phyloP scores from a whole-genome alignment of 2,797 vertebrate genomes.

The Caiman crocodilus region DNA sequence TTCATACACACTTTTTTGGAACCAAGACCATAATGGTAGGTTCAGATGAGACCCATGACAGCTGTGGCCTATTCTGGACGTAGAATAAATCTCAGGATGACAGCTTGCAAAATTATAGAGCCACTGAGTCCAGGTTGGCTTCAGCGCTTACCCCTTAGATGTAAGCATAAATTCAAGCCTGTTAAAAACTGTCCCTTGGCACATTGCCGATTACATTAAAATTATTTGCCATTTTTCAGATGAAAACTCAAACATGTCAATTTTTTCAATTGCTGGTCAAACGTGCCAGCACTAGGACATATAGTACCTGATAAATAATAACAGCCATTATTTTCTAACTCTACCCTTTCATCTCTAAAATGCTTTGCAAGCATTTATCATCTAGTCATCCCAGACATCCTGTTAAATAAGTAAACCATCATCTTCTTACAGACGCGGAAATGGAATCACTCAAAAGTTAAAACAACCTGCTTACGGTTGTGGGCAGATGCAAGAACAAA shows the following conservation, averaged over 20 bases:
- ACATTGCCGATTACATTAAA: not conserved
- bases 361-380: not conserved
- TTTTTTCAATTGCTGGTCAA: not conserved
- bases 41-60: not conserved
- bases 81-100: not conserved
- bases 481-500: not conserved
- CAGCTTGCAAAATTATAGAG: accelerated
- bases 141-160: not conserved
- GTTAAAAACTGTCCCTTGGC: not conserved
- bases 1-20: accelerated
- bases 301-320: not conserved
- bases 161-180: not conserved
- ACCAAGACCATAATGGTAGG: not conserved
- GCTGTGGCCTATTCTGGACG: not conserved
- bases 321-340: not conserved
- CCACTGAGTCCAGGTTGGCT: not conserved
- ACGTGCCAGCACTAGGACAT: not conserved
- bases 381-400: not conserved
- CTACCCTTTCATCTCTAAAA: not conserved
- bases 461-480: not conserved
- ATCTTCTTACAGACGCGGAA: not conserved
- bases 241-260: not conserved
- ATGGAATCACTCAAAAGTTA: not conserved
- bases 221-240: not conserved
- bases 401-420: not conserved